Base-by-base conservation (phyloP, 2,888 invertebrate species). In the Colletes collaris region DNA sequence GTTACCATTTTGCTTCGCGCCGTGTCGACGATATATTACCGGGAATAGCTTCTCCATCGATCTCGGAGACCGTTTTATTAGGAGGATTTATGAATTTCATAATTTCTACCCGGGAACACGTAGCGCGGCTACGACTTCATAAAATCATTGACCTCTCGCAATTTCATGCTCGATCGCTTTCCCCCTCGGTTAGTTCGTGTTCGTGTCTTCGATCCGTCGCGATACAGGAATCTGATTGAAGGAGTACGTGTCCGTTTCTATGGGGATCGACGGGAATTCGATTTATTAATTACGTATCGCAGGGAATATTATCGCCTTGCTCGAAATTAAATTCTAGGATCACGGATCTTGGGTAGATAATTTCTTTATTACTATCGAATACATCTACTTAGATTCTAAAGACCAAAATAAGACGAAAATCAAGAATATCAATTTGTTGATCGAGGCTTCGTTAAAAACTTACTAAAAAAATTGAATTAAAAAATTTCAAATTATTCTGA, bases 61-160 rank as follows among this genome's bases (percentile, higher is more conserved):
- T 67, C 64, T 37, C 35, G 35, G 16, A 27, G 53, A n/a, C 59
- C 60, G 55, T 80, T 79, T 70, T 66, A 70, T 53, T 63, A 62
- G n/a, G 35, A 52, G 58, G 74, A 81, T 81, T 79, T 79, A 81
- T 66, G 66, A 63, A 70, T 74, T 70, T 67, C 63, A 67, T 79
- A 52, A 72, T 78, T 65, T 60, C 68, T 56, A 35, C 16, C 56
- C 35, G 46, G 10, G 46, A 64, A 49, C 67, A 59, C 59, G 64
- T 59, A 58, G 19, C 19, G 10, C 10, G 49, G 49, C 53, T 16
- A 58, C 60, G 58, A 46, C 63, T 71, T 77, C 53, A 64, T 79
- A 58, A 77, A 71, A 71, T 71, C 71, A 71, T 77, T 53, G 65
- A 55, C 56, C 52, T 10, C 16, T 13, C 19, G 66, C 16, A 67